Evolutionary conservation across 2,113 vertebrate species (phyloP).

Genomic region (Calonectris borealis): DNA sequence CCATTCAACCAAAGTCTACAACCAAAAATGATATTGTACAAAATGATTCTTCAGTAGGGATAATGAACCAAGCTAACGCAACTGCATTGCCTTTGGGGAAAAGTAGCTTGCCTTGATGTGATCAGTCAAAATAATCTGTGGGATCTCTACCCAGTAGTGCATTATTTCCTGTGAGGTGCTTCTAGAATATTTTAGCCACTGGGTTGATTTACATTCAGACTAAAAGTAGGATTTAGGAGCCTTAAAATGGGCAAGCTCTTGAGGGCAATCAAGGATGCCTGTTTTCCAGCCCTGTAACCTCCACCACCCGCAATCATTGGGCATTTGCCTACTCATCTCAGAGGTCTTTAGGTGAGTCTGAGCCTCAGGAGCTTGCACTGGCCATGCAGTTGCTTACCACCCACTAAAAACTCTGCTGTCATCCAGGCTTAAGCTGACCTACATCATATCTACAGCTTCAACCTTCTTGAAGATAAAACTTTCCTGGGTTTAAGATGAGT

Average conservation of each 20-base stretch:
- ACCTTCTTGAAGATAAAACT: background rate
- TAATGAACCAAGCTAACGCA: background rate
- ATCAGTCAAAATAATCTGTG: background rate
- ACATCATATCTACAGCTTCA: background rate
- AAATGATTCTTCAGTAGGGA: background rate
- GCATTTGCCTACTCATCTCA: background rate
- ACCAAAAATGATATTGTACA: background rate
- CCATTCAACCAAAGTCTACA: background rate
- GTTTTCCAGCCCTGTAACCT: background rate
- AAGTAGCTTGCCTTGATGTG: background rate
- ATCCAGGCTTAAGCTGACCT: background rate
- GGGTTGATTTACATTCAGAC: background rate
- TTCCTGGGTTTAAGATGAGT: background rate
- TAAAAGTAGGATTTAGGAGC: background rate
- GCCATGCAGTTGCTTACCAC: background rate
- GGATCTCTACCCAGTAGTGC: background rate
- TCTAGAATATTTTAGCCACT: background rate
- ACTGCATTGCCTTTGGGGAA: background rate
- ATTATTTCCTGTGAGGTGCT: background rate
- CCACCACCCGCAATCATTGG: fast-evolving
- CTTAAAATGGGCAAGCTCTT: background rate
- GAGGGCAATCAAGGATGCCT: background rate
- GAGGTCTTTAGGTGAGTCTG: background rate
- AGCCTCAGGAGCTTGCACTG: background rate
- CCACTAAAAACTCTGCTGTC: background rate